Evolutionary conservation across 2,797 vertebrate species (phyloP), one percentile per base, ranked within the genome.

Genomic region (Eidolon dupreanum): DNA sequence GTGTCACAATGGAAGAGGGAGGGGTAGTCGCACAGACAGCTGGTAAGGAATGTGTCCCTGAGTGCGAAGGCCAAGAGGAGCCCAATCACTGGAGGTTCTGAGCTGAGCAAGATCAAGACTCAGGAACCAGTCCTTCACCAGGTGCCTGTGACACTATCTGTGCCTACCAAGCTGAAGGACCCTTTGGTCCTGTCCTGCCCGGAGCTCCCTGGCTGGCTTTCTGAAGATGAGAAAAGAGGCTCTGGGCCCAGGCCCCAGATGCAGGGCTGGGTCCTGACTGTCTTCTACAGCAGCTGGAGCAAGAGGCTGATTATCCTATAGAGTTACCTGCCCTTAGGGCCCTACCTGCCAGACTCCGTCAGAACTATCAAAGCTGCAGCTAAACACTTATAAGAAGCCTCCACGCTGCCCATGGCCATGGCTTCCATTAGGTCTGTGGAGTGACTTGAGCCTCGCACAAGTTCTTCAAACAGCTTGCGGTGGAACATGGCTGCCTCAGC

Each of bases 331-430:
- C 95, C 96, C 92, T 97, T 91, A 55, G 97, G 98, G 98, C 98
- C 99, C 99, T 99, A 99, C 99, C 99, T 99, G 99, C 99, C 99
- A 15, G 99, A 99, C 98, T 99, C 99, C 33, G 99, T 99, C 98
- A 99, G 99, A 98, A 99, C 99, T 99, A 99, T 98, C 98, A 99
- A 98, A 93, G 99, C 99, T 95, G 99, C 98, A 90, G 99, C 99
- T 98, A 99, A 99, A 98, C 99, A 99, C 98, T 99, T 99, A 99
- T 99, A 99, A 98, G 99, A 99, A 93, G 99, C 99, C 98, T 99
- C 99, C 97, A 99, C 99, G 28, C 99, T 99, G 16, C 99, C 99
- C 63, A 99, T 99, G 95, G 99, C 99, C 99, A 99, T 99, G 97
- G 99, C 99, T 97, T 99, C 99, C 28, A 99, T 99, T 57, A 99